A percentile compares a stretch with the other conserved stretches of the same genome.
Evolutionary conservation across 2,113 vertebrate species (phyloP).

Genomic region (Bufo gargarizans): DNA sequence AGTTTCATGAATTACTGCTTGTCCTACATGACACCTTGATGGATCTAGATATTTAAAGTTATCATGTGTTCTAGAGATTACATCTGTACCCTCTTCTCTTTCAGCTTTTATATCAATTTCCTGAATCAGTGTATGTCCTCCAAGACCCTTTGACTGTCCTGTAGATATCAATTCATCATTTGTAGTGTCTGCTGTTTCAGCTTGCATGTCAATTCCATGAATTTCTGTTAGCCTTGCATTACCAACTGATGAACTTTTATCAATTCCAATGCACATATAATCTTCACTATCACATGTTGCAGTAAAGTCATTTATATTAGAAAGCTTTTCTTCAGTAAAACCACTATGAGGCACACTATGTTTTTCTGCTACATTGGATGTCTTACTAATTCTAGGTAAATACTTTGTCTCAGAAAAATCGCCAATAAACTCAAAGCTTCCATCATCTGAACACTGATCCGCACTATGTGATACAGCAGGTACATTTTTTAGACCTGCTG

Average conservation of each 20-base stretch:
- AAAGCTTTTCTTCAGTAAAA: neutral
- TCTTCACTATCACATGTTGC: neutral
- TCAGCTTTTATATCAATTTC: neutral
- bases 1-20: neutral
- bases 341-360: neutral
- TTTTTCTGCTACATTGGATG: neutral
- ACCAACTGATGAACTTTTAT: neutral
- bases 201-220: conserved; percentile 1
- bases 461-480: neutral
- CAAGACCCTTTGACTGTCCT: neutral
- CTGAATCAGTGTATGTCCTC: neutral
- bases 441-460: neutral
- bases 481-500: neutral
- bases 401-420: conserved; percentile 21
- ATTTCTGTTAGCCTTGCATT: neutral
- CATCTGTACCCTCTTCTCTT: neutral
- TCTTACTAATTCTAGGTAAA: conserved; percentile 40
- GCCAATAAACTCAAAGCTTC: conserved; percentile 53
- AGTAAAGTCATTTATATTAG: neutral
- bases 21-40: neutral
- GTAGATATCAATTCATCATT: neutral
- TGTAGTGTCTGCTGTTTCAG: conserved; percentile 1
- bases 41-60: neutral
- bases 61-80: neutral
- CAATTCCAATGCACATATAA: neutral